A percentile compares a stretch with the other conserved stretches of the same genome.
Conservation (phyloP, 2,797 vertebrate genomes). For the Enteromius argenteus region DNA sequence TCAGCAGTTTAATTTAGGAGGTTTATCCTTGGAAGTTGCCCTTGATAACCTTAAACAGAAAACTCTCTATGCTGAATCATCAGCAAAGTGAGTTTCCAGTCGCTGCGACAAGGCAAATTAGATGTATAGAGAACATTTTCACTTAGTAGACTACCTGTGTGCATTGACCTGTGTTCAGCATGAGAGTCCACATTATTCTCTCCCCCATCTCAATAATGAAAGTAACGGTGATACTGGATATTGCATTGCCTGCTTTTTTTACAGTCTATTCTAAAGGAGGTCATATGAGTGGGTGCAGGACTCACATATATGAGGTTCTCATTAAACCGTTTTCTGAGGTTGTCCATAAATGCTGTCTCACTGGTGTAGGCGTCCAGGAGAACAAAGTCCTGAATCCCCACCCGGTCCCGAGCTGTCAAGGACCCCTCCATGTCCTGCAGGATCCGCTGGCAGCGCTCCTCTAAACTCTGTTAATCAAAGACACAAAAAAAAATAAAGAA, state of each 20-base stretch:
- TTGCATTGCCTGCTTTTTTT: conserved; percentile 26
- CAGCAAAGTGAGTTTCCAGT: conserved; percentile 18
- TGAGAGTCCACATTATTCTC: conserved; percentile 28
- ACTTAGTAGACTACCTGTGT: conserved; percentile 1
- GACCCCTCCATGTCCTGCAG: conserved; percentile 89
- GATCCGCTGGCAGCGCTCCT: conserved; percentile 81
- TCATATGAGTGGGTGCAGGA: conserved; percentile 51
- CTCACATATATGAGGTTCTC: conserved; percentile 97
- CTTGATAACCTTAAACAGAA: conserved; percentile 15
- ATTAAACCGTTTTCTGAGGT: conserved; percentile 91
- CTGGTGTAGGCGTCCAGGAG: conserved; percentile 92
- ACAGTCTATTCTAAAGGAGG: conserved; percentile 1
- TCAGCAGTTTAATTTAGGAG: neutral
- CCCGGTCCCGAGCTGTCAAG: conserved; percentile 90
- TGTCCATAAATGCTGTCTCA: conserved; percentile 91
- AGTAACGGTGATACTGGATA: conserved; percentile 39
- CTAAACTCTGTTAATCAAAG: conserved; percentile 76
- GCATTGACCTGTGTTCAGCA: conserved; percentile 23
- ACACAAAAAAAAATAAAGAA: neutral
- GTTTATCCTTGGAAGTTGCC: neutral
- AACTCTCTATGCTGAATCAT: conserved; percentile 22
- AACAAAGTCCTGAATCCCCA: conserved; percentile 96
- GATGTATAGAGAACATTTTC: conserved; percentile 25
- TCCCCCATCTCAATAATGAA: conserved; percentile 28
- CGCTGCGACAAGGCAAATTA: neutral